phyloP scores from a whole-genome alignment of 1,140 invertebrate genomes.

The Bicyclus anynana region DNA sequence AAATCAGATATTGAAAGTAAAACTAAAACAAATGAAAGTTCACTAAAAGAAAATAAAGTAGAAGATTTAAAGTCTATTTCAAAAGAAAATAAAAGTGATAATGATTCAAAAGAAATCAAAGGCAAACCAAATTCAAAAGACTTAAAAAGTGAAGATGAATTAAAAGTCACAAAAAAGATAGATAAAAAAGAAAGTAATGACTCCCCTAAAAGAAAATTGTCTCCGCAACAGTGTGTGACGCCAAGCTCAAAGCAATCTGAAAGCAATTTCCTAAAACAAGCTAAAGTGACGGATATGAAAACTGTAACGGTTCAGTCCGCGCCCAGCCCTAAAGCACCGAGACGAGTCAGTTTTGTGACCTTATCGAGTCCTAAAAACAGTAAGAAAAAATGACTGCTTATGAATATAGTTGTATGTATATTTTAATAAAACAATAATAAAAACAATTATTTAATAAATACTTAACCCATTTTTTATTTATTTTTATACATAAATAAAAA shows the following conservation, averaged over 20 bases:
- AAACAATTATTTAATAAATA: too few species aligned
- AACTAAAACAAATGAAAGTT: conserved; percentile 17
- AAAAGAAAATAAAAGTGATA: background rate
- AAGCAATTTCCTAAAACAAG: conserved; percentile 46
- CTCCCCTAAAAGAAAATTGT: background rate
- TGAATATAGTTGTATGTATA: background rate
- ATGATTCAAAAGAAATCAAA: background rate
- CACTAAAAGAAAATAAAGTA: too few species aligned
- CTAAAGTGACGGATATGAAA: conserved; percentile 47
- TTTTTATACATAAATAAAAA: too few species aligned
- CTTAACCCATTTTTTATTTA: too few species aligned
- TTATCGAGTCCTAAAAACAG: conserved; percentile 86
- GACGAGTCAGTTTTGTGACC: conserved; percentile 84
- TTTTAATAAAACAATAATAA: too few species aligned
- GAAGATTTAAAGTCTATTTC: background rate
- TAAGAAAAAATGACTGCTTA: conserved; percentile 56
- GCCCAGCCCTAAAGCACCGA: conserved; percentile 76
- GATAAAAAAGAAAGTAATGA: too few species aligned
- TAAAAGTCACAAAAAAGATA: background rate
- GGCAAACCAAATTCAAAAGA: background rate
- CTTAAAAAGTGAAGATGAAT: background rate
- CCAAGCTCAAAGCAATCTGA: conserved; percentile 8
- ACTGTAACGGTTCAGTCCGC: conserved; percentile 33
- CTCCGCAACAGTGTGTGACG: conserved; percentile 15
- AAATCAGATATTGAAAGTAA: too few species aligned